Evolutionary conservation across 2,797 vertebrate genomes (phyloP).

Genomic region (Pampus argenteus): DNA sequence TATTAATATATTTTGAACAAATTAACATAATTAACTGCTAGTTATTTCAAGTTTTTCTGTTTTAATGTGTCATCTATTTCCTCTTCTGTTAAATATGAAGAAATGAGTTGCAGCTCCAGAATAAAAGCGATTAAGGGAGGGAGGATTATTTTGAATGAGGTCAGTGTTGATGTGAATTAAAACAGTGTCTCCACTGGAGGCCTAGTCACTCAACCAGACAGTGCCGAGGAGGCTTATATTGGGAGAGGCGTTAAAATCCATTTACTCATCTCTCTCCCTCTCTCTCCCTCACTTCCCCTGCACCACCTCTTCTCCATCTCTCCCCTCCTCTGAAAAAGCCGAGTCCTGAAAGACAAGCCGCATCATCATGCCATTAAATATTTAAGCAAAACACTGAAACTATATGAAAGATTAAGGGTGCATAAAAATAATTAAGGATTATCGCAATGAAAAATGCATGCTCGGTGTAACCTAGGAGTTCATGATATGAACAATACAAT

Average conservation of each 20-base stretch:
- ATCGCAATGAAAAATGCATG: constrained; percentile 85
- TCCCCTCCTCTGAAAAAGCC: constrained; percentile 59
- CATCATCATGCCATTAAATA: constrained; percentile 82
- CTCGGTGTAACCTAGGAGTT: constrained; percentile 82
- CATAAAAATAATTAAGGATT: constrained; percentile 85
- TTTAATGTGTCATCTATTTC: constrained; percentile 58
- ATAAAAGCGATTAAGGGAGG: constrained; percentile 80
- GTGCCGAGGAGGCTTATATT: constrained; percentile 78
- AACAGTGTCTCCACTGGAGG: constrained; percentile 81
- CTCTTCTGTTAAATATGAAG: constrained; percentile 67
- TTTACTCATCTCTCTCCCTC: constrained; percentile 61
- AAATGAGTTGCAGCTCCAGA: constrained; percentile 75
- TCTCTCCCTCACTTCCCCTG: constrained; percentile 30
- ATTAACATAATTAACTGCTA: constrained; percentile 20
- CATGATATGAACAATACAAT: constrained; percentile 85
- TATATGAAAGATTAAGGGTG: constrained; percentile 84
- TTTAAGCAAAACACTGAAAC: constrained; percentile 84
- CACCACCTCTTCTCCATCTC: constrained; percentile 59
- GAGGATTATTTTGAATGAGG: constrained; percentile 83
- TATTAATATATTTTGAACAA: neutral
- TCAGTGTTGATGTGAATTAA: constrained; percentile 83
- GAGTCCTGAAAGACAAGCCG: constrained; percentile 76
- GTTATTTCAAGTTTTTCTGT: constrained; percentile 53
- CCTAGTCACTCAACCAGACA: constrained; percentile 81
- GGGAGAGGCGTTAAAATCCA: constrained; percentile 76